Evolutionary conservation across 2,113 vertebrate genomes (phyloP), one percentile per base, ranked within the genome.

Genomic region (Ornithorhynchus anatinus): DNA sequence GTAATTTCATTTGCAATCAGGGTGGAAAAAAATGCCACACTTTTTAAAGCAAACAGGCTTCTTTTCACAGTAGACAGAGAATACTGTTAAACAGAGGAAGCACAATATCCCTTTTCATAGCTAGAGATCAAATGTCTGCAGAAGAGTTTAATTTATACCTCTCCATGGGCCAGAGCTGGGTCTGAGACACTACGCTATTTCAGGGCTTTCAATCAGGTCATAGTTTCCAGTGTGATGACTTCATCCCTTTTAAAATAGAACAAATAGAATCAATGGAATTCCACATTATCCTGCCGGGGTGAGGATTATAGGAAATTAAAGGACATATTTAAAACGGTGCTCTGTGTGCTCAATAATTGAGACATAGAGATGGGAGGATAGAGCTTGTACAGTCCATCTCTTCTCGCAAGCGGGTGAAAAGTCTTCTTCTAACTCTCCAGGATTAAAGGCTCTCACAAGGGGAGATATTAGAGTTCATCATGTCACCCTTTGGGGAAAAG

Each of bases 51-150:
- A 90, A 90, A 87, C 85, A 88, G 90, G 75, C 84, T 88, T 86
- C 90, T 91, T 91, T 92, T 91, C 86, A 90, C 80, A 86, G 88
- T 79, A 76, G 87, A 89, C 84, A 88, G 85, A 91, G 89, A 89
- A 87, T 85, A 85, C 87, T 50, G 70, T 88, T 89, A 87, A 90
- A 89, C 71, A 84, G 88, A 91, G 86, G 88, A 90, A 92, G 81
- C 88, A 90, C 91, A 91, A 86, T 91, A 90, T 90, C 84, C 79
- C 90, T 90, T 91, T 93, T 92, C 90, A 92, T 88, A 90, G 88
- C 62, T 77, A 86, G 87, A 89, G 88, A 91, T 92, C 85, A 90
- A 89, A 89, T 91, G 88, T 88, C 89, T 90, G 85, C 86, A 89
- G 88, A 93, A 91, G 91, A 90, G 84, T 91, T 91, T 90, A 89